Evolutionary conservation across 1,140 invertebrate genomes (phyloP).

Genomic region (Drosophila serrata): DNA sequence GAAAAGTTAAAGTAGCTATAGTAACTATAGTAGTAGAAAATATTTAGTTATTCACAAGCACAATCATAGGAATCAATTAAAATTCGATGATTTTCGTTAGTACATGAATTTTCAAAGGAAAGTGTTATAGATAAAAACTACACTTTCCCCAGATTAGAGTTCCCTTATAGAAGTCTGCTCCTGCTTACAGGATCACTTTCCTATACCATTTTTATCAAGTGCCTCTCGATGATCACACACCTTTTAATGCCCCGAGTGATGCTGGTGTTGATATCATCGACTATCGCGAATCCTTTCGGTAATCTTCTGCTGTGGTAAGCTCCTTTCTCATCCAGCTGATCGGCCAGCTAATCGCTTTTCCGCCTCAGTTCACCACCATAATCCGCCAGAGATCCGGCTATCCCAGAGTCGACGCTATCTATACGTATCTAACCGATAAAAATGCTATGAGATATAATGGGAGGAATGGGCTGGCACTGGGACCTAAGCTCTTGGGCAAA

Average conservation of each 20-base stretch:
- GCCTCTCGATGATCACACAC: background rate
- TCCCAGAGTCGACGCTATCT: constrained; percentile 29
- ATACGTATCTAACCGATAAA: constrained; percentile 8
- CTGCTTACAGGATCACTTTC: background rate
- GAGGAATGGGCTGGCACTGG: background rate
- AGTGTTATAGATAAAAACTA: background rate
- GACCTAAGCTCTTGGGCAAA: constrained; percentile 49
- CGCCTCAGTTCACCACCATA: constrained; percentile 19
- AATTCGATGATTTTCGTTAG: background rate
- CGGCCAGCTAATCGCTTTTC: constrained; percentile 49
- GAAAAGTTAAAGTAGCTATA: too few species aligned
- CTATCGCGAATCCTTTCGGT: constrained; percentile 11
- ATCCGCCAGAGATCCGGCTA: constrained; percentile 29
- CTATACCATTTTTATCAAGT: background rate
- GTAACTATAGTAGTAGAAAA: too few species aligned
- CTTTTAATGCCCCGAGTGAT: background rate
- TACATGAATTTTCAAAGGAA: background rate
- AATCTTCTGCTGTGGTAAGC: constrained; percentile 33
- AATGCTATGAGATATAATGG: background rate
- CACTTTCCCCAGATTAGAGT: background rate
- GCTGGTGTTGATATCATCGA: background rate
- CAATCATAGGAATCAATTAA: too few species aligned
- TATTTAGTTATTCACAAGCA: background rate
- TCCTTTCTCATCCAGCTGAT: constrained; percentile 45
- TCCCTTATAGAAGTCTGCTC: background rate